phyloP scores from a whole-genome alignment of 2,113 vertebrate species.

The Mola mola region DNA sequence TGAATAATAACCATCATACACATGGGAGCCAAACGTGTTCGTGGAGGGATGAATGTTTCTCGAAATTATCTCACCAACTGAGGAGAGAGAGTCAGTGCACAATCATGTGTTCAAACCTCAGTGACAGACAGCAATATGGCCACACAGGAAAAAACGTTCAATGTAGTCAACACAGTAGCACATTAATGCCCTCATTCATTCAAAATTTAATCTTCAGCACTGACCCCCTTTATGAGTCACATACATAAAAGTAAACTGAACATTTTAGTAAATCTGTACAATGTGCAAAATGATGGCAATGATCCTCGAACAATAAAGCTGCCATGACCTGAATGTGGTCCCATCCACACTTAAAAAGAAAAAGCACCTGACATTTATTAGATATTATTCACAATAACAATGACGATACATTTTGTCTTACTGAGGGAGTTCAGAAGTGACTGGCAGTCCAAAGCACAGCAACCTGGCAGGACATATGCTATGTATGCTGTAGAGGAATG shows the following conservation, averaged over 20 bases:
- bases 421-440: neutral
- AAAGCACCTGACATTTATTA: conserved; percentile 5
- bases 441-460: neutral
- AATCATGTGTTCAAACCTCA: too few relatives aligned
- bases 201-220: conserved; percentile 11
- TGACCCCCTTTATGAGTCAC: neutral
- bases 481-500: too few relatives aligned
- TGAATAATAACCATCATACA: neutral
- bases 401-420: conserved; percentile 9
- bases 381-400: conserved; percentile 21
- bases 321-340: conserved; percentile 36
- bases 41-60: too few relatives aligned
- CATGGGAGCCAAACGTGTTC: too few relatives aligned
- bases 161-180: too few relatives aligned
- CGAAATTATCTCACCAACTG: too few relatives aligned
- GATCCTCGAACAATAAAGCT: conserved; percentile 28
- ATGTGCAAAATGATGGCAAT: conserved; percentile 31
- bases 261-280: conserved; percentile 14
- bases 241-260: conserved; percentile 19
- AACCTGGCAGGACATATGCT: neutral
- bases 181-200: conserved; percentile 14
- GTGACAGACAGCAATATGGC: too few relatives aligned
- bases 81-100: too few relatives aligned
- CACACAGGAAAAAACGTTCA: conserved; percentile 2
- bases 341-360: conserved; percentile 11